A percentile compares a stretch with the other conserved stretches of the same genome.
Evolutionary conservation across 2,888 invertebrate species (phyloP).

Genomic region (Noctua comes): DNA sequence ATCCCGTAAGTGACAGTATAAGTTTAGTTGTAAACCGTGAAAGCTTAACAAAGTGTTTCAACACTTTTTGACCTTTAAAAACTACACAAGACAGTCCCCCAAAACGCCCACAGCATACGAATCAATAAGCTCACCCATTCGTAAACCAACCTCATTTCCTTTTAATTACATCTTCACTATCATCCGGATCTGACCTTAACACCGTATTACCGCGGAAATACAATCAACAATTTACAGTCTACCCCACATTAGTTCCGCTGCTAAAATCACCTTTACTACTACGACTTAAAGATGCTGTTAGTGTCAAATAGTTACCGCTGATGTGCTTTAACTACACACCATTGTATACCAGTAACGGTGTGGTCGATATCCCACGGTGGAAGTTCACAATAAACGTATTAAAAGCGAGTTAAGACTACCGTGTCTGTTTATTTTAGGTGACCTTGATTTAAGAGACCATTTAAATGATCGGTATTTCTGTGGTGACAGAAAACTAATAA

Average conservation of each 20-base stretch:
- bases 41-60: no score
- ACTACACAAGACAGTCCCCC: neutral
- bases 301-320: neutral
- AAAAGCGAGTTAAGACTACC: slow-evolving; percentile 53
- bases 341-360: slow-evolving; percentile 58
- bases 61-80: neutral
- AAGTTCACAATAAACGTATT: slow-evolving; percentile 48
- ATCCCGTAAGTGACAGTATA: no score
- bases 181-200: slow-evolving; percentile 56
- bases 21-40: no score
- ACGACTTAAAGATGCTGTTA: neutral
- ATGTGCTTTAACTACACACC: neutral
- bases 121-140: neutral
- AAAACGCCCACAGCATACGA: neutral
- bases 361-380: slow-evolving; percentile 58
- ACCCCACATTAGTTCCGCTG: neutral
- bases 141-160: slow-evolving; percentile 31
- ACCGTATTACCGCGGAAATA: slow-evolving; percentile 27
- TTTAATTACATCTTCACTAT: slow-evolving; percentile 39
- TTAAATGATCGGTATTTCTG: no score
- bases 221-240: slow-evolving; percentile 7
- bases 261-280: neutral
- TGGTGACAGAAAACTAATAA: no score
- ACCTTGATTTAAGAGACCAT: slow-evolving; percentile 6
- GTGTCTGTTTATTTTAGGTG: slow-evolving; percentile 22